Base-by-base conservation (phyloP, 1,140 invertebrate genomes). In the Rhyzopertha dominica region DNA sequence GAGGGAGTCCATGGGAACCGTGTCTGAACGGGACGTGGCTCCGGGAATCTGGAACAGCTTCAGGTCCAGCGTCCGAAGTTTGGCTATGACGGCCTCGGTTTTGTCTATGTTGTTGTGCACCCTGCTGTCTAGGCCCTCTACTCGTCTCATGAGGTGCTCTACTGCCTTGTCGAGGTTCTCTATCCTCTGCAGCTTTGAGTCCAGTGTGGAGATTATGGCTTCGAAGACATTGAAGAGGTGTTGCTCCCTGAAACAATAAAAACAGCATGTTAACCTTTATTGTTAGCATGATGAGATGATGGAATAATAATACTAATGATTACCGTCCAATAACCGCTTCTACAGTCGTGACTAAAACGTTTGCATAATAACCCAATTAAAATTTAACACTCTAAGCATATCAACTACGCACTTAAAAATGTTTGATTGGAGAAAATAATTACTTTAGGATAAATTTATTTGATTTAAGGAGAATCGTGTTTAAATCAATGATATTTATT, bases 201-300 rank as follows among this genome's bases (percentile, higher is more conserved):
- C 87, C 50, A 92, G 70, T 9, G 87, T 90, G 42, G 85, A 87
- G 14, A 91, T 84, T 49, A 90, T 85, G 7, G 87, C 84, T 67
- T 91, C 88, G 68, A 91, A 90, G 20, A 92, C 82, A 58, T 87
- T 85, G 66, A 89, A 87, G 25, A 91, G 76, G 64, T 90, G 88
- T 63, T 90, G 85, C 64, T 91, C 87, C 67, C 87, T 91, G 80
- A 31, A 82, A 84, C 62, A 71, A 69, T 69, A 58, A 53, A 29
- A 28, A 18, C 7, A 37, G 9, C 9, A 32, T 16, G 30, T 4
- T 19, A n/a, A n/a, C n/a, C n/a, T n/a, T n/a, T n/a, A n/a, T n/a
- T n/a, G n/a, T n/a, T n/a, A n/a, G n/a, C n/a, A n/a, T n/a, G n/a
- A n/a, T n/a, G n/a, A n/a, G n/a, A n/a, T n/a, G n/a, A n/a, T n/a